Evolutionary conservation across 2,888 invertebrate species (phyloP).

Genomic region (Caprella mutica): DNA sequence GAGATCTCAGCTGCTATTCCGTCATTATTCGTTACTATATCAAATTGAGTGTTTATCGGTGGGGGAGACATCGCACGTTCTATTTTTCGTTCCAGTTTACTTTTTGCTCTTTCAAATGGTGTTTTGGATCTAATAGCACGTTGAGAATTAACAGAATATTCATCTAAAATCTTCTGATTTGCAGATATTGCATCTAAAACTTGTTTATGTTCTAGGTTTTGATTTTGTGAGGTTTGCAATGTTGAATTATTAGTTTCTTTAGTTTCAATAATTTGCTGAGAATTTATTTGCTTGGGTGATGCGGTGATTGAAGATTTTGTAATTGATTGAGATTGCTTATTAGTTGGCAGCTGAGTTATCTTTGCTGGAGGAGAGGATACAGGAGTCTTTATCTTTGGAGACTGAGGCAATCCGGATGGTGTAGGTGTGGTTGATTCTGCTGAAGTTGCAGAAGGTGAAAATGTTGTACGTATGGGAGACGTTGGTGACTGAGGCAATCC

Average conservation of each 20-base stretch:
- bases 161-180: too few species aligned
- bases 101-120: slow-evolving; percentile 22
- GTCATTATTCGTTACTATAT: background rate
- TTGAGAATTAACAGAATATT: too few species aligned
- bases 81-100: slow-evolving; percentile 21
- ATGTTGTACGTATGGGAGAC: too few species aligned
- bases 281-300: too few species aligned
- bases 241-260: background rate
- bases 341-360: background rate
- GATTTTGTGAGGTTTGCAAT: background rate
- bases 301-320: background rate
- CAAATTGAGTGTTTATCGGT: too few species aligned
- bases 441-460: too few species aligned
- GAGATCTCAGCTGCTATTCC: background rate
- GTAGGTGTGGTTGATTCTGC: too few species aligned
- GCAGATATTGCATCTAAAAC: too few species aligned
- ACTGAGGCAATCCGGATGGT: slow-evolving; percentile 7
- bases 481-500: slow-evolving; percentile 6
- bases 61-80: slow-evolving; percentile 13
- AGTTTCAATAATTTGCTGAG: background rate
- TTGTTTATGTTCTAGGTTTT: background rate
- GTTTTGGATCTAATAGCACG: slow-evolving; percentile 14
- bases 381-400: background rate
- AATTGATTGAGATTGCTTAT: background rate
- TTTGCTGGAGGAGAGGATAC: background rate